These are phyloP conservation scores for Halocaridina rubra DNA, from an alignment of 2,888 invertebrate genomes.

Conservation along the genomic window DNA sequence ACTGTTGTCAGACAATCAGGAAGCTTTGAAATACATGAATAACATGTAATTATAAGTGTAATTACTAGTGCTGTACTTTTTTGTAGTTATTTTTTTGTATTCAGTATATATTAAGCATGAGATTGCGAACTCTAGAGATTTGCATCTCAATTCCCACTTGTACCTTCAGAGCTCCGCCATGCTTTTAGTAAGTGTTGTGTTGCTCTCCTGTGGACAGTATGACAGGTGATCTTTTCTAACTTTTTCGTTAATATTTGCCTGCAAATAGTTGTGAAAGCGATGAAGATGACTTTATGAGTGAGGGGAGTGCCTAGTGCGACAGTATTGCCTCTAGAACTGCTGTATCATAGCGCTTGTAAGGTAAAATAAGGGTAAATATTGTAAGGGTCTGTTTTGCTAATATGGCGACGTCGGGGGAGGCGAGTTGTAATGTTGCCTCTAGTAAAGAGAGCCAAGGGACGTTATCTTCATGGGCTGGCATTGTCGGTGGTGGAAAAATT, in stretches of 20 bases:
- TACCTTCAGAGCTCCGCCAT: conserved; percentile 47
- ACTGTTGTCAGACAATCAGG: neutral
- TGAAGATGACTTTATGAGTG: conserved; percentile 41
- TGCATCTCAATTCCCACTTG: neutral
- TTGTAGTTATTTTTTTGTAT: neutral
- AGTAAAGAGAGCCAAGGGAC: conserved; percentile 23
- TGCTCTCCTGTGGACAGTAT: conserved; percentile 24
- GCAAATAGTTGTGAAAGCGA: neutral
- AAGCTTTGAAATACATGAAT: neutral
- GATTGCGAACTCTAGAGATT: neutral
- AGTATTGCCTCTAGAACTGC: neutral
- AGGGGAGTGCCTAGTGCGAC: conserved; percentile 23
- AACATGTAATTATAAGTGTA: neutral
- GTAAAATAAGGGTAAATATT: conserved; percentile 17
- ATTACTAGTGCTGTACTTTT: neutral
- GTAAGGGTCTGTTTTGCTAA: conserved; percentile 16
- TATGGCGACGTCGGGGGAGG: conserved; percentile 54
- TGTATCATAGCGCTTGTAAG: conserved; percentile 4
- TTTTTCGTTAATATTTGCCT: neutral
- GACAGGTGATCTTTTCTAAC: conserved; percentile 20
- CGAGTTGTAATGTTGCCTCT: neutral
- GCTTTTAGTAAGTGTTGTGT: conserved; percentile 51
- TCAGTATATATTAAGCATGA: neutral
- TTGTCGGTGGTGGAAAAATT: conserved; percentile 49
- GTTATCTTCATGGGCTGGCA: conserved; percentile 60